Base-by-base conservation (phyloP, 1,140 invertebrate species). In the Centruroides sculpturatus region DNA sequence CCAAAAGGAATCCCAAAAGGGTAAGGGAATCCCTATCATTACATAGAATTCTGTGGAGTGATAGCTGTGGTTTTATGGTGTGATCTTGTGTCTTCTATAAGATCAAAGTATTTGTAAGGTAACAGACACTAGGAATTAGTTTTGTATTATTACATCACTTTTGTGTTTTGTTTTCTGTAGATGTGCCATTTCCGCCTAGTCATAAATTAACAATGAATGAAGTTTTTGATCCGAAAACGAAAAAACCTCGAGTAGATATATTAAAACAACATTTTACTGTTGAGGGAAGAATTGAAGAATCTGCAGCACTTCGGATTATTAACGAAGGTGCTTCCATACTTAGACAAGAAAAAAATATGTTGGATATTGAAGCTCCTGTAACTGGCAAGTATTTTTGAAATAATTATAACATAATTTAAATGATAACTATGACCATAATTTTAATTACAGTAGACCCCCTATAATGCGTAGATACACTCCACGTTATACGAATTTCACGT, bases 301-400 rank as follows among this genome's bases (percentile, higher is more conserved):
- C 89, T 71, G 93, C 92, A 64, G 96, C 96, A 62, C 81, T 99
- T 69, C 58, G 59, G 52, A 96, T 99, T 73, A 96, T 99, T 73
- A 93, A 94, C 78, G 94, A 98, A 77, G 95, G 96, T 67, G 94
- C 95, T 69, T 82, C 89, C 63, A 79, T 99, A 68, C 83, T 99
- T 70, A 83, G 92, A 67, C 87, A 91, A 71, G 96, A 99, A 79
- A 97, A 98, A 79, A 99, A 96, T 63, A 98, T 99, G 95, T 96
- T 99, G 73, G 94, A 99, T 77, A 98, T 99, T 75, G 95, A 99
- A 81, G 96, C 96, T 70, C 96, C 96, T 66, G 96, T 99, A 72
- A 99, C 96, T 77, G 87, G 87, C 89, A 69, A 77, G 59, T 59
- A 8, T 23, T 13, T 52, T 51, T 5, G 7, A 8, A 7, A 47